Percentiles rank a stretch among this genome's conserved stretches.
Conservation (phyloP, 2,113 vertebrate genomes). For the Melanotaenia duboulayi region DNA sequence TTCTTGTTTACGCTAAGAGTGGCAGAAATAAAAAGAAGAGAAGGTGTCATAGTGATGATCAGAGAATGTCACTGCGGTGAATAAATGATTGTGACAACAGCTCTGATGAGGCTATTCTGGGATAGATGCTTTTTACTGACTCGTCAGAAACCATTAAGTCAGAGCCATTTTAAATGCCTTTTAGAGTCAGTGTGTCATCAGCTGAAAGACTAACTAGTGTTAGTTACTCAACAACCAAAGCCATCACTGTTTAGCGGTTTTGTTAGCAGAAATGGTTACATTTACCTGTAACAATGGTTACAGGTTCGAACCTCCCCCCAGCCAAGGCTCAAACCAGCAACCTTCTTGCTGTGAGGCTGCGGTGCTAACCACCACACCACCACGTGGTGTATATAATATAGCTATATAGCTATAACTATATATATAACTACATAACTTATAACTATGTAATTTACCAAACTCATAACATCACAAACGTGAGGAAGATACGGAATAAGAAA, state of each 20-base stretch:
- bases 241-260: background rate
- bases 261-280: background rate
- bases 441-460: too few species aligned
- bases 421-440: too few species aligned
- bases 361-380: too few species aligned
- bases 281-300: too few species aligned
- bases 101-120: slow-evolving; percentile 53
- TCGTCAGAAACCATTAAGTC: slow-evolving; percentile 55
- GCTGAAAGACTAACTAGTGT: slow-evolving; percentile 12
- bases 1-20: slow-evolving; percentile 9
- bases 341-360: too few species aligned
- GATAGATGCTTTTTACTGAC: slow-evolving; percentile 25
- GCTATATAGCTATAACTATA: too few species aligned
- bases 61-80: slow-evolving; percentile 45
- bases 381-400: too few species aligned
- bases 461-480: too few species aligned
- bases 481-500: too few species aligned
- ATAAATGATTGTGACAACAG: slow-evolving; percentile 41
- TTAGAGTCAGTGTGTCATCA: slow-evolving; percentile 28
- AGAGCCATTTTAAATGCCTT: slow-evolving; percentile 41
- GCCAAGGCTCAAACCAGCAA: too few species aligned
- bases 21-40: slow-evolving; percentile 19
- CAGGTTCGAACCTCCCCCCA: too few species aligned
- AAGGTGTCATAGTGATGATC: slow-evolving; percentile 23
- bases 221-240: slow-evolving; percentile 5